phyloP scores from a whole-genome alignment of 2,797 vertebrate genomes.

The Tadarida brasiliensis region DNA sequence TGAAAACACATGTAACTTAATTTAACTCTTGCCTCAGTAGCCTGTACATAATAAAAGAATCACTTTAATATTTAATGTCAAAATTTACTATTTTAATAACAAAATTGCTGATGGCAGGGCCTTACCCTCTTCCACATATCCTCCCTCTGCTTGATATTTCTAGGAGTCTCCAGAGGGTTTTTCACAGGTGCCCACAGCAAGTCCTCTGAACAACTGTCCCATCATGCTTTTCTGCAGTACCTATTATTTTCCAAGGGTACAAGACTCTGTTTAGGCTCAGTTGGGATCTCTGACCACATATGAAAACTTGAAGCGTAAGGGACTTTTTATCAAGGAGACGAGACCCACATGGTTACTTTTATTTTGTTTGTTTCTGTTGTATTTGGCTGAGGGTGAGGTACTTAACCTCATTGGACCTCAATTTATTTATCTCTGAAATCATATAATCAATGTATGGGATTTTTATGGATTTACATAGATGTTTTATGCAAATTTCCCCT shows the following conservation, averaged over 20 bases:
- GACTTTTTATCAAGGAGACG: background rate
- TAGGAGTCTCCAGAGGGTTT: background rate
- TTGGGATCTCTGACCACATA: background rate
- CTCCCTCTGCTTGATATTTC: background rate
- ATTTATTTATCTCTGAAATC: background rate
- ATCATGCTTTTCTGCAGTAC: background rate
- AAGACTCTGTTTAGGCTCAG: background rate
- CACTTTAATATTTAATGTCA: background rate
- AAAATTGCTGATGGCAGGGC: background rate
- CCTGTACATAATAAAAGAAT: background rate
- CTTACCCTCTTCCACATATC: background rate
- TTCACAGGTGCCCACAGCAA: fast-evolving
- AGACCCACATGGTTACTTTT: background rate
- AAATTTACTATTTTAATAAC: background rate
- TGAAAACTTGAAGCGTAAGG: background rate
- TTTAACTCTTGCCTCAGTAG: background rate
- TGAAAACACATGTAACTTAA: background rate
- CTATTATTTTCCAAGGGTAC: fast-evolving
- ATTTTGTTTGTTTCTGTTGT: background rate
- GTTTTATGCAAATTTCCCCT: background rate
- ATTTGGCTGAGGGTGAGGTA: background rate
- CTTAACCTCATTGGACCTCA: background rate
- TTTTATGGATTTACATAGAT: background rate
- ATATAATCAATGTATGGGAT: background rate
- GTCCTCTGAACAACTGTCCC: background rate